Base-by-base conservation (phyloP, 2,113 vertebrate species). In the Tachysurus vachellii region DNA sequence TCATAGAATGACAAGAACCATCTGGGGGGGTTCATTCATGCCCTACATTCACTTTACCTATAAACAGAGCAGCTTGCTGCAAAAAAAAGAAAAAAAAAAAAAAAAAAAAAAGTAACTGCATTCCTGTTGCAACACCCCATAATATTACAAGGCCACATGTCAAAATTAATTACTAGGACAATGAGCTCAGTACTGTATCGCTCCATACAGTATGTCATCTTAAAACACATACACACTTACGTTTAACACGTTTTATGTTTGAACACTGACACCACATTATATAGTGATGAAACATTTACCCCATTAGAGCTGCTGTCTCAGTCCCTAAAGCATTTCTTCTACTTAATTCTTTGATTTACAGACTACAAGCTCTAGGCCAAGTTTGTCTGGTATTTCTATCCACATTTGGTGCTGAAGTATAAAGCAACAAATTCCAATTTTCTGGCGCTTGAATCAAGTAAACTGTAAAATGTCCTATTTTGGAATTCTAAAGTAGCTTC, bases 21-120 rank as follows among this genome's bases (percentile, higher is more conserved):
- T 47, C 59, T 59, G 17, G 62, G 62, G n/a, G 44, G 28, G 42
- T 82, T 17, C 61, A 85, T 54, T 85, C 83, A 85, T 85, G 31
- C 36, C 57, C 62, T 13, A 83, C 31, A 66, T 71, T 89, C 83
- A 26, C 70, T 73, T 26, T 76, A 64, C 12, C 66, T 71, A 80
- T 26, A 31, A 16, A 61, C 83, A 61, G 70, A 23, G 36, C 23
- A 71, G 19, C 12, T 44, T 26, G 36, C 68, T 73, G 17, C 7
- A 3, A 21, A 44, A 70, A 42, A 19, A 31, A 28, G 28, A 10
- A 0, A 36, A 19, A 0, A 17, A 70, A 23, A 13, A 54, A 44
- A 71, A 77, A 61, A 53, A 2, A 47, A 47, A 47, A 47, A n/a
- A n/a, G n/a, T n/a, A 44, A 13, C 59, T 80, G 75, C 75, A 66